phyloP scores from a whole-genome alignment of 2,888 invertebrate genomes.

The Drosophila kokeensis region DNA sequence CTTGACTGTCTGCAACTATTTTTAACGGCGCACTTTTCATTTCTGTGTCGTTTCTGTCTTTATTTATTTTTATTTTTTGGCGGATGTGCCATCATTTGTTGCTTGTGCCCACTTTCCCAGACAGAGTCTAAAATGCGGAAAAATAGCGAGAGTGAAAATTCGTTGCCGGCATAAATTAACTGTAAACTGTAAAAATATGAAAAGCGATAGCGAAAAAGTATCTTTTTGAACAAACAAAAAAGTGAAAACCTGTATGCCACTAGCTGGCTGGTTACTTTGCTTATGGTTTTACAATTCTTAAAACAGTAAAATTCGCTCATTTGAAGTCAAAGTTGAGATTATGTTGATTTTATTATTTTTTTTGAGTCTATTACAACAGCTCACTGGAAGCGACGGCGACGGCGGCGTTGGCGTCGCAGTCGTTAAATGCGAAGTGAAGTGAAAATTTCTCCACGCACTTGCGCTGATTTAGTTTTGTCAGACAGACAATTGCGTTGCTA shows the following conservation, averaged over 20 bases:
- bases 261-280: constrained; percentile 4
- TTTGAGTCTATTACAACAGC: constrained; percentile 8
- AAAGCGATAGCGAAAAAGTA: constrained; percentile 51
- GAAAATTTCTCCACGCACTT: constrained; percentile 68
- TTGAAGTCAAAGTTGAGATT: constrained; percentile 35
- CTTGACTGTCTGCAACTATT: constrained; percentile 58
- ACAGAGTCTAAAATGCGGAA: constrained; percentile 66
- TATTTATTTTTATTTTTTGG: constrained; percentile 45
- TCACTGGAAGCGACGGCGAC: not conserved
- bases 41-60: constrained; percentile 46
- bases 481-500: constrained; percentile 63
- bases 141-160: constrained; percentile 73
- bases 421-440: constrained; percentile 35
- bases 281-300: constrained; percentile 40
- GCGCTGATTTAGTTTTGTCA: constrained; percentile 62
- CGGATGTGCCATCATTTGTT: constrained; percentile 47
- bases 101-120: constrained; percentile 60
- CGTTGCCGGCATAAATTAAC: constrained; percentile 69
- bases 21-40: constrained; percentile 63
- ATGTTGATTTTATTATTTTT: constrained; percentile 30
- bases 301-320: constrained; percentile 25
- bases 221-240: constrained; percentile 45
- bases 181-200: constrained; percentile 60
- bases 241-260: constrained; percentile 45
- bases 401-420: not conserved